Evolutionary conservation across 2,797 vertebrate species (phyloP).

Genomic region (Sebastes steindachneri): DNA sequence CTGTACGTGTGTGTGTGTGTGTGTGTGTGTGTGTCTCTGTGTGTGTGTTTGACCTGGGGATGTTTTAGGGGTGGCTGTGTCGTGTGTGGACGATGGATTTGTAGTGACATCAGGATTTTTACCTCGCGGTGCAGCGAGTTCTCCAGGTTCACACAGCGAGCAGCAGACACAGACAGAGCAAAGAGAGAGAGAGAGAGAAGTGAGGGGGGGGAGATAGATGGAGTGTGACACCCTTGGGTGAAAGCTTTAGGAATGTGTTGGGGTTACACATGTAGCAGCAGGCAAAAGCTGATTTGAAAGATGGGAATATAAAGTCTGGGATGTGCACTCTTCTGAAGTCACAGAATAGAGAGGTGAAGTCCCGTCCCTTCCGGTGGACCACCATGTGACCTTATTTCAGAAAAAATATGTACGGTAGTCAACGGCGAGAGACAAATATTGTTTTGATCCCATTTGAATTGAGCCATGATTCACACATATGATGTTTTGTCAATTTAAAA

Average conservation of each 20-base stretch:
- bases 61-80: conserved; percentile 48
- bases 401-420: no score
- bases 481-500: no score
- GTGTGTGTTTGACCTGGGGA: conserved; percentile 53
- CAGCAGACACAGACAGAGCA: conserved; percentile 27
- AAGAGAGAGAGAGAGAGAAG: background rate
- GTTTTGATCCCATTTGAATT: no score
- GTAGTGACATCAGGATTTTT: conserved; percentile 72
- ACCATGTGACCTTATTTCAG: no score
- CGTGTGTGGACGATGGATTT: conserved; percentile 61
- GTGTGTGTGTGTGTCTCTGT: background rate
- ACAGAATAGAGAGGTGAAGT: background rate
- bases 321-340: conserved; percentile 52
- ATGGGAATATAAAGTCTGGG: conserved; percentile 59
- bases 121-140: conserved; percentile 62
- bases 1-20: background rate
- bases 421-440: no score
- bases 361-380: no score
- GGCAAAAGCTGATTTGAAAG: conserved; percentile 66
- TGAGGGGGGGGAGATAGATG: conserved; percentile 41
- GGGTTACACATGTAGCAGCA: conserved; percentile 51
- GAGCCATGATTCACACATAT: no score
- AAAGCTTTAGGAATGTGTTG: conserved; percentile 60
- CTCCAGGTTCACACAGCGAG: conserved; percentile 60
- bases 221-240: conserved; percentile 66